phyloP scores from a whole-genome alignment of 2,113 vertebrate species.

The Hemicordylus capensis region DNA sequence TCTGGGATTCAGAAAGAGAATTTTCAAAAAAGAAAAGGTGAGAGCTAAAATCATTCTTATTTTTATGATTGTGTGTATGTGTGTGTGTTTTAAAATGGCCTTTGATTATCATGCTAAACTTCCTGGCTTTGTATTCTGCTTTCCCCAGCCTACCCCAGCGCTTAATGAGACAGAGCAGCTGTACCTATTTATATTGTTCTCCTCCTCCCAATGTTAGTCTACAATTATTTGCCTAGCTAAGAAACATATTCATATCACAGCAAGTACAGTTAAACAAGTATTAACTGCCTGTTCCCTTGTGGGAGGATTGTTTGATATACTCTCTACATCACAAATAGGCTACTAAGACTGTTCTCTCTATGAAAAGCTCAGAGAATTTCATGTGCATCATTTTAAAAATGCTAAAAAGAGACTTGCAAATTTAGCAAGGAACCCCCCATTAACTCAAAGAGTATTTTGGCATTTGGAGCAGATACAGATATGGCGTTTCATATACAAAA shows the following conservation, averaged over 20 bases:
- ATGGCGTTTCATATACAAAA: conserved; percentile 39
- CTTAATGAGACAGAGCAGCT: neutral
- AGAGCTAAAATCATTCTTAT: neutral
- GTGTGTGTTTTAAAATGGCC: neutral
- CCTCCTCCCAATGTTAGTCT: neutral
- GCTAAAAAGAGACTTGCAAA: neutral
- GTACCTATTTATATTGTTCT: neutral
- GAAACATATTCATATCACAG: neutral
- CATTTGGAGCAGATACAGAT: conserved; percentile 28
- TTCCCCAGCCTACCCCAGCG: neutral
- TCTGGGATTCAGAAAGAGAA: neutral
- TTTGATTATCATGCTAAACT: neutral
- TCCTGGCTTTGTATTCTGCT: neutral
- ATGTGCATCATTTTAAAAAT: neutral
- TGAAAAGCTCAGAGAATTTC: conserved; percentile 14
- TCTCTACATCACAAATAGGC: neutral
- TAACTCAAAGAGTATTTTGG: conserved; percentile 3
- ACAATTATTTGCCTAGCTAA: conserved; percentile 19
- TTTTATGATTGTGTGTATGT: neutral
- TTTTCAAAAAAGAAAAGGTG: neutral
- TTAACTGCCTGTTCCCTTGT: neutral
- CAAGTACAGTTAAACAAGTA: conserved; percentile 12
- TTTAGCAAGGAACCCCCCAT: conserved; percentile 31
- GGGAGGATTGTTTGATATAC: conserved; percentile 1
- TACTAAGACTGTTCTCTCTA: neutral